Base-by-base conservation (phyloP, 2,797 vertebrate genomes). In the Nyctalus aviator region DNA sequence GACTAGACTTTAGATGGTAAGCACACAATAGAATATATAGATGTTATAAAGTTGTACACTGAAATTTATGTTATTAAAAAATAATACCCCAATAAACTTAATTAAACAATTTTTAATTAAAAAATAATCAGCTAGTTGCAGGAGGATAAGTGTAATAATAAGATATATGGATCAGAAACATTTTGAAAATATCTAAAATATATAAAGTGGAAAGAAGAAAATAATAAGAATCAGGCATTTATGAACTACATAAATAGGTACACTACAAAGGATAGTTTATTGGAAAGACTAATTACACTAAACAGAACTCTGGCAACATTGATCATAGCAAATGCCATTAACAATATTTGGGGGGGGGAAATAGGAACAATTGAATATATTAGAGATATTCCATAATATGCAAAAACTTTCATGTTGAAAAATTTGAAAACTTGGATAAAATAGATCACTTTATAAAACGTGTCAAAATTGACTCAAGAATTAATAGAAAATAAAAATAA, bases 381-480 rank as follows among this genome's bases (percentile, higher is more conserved):
- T 57, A 30, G 23, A 50, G 35, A 50, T 35, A 21, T 91, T 72
- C 50, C 3, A 55, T 68, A 85, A 85, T n/a, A 82, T 82, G 4
- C 18, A 62, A 35, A 76, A 78, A 68, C 5, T 23, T 85, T 18
- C n/a, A 81, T 55, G 12, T 53, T 85, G 62, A 66, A 81, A 82
- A 94, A 25, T 30, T 69, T 91, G 48, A 62, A 84, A 69, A 32
- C 64, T 57, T 35, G 20, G 13, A 37, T 46, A 30, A 91, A 83
- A 79, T 53, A 30, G 14, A 59, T 14, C 55, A 44, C 30, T 85
- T 72, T 95, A 10, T 82, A 37, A 91, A 93, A 66, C 82, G 20
- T 68, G 12, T 84, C 41, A 86, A 86, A 64, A 90, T 37, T 66
- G 5, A 89, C 23, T 93, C 30, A 81, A 48, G 32, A 93, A 53